A percentile compares a stretch with the other conserved stretches of the same genome.
phyloP scores from a whole-genome alignment of 2,888 invertebrate genomes.

The Troglohyphantes excavatus region DNA sequence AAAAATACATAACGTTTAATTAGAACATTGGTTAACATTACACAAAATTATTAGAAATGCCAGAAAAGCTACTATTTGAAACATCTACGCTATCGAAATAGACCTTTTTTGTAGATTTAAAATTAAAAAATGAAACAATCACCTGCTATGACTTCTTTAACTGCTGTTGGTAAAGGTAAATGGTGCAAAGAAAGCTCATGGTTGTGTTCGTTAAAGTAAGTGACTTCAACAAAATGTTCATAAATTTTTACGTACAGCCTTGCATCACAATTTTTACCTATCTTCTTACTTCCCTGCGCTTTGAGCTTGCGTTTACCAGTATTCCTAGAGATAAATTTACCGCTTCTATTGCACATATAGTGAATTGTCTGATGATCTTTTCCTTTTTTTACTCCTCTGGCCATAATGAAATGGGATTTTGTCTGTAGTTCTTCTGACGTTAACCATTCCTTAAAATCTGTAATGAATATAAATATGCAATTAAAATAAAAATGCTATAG shows the following conservation, averaged over 20 bases:
- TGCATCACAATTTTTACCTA: neutral
- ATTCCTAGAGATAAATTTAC: neutral
- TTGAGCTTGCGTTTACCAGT: neutral
- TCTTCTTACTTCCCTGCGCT: neutral
- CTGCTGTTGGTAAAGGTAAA: neutral
- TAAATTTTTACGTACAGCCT: neutral
- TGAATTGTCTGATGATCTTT: neutral
- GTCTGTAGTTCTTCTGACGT: neutral
- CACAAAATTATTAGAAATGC: too few relatives aligned
- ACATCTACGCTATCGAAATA: too few relatives aligned
- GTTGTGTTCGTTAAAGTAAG: neutral
- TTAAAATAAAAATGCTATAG: too few relatives aligned
- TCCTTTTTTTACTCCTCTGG: neutral
- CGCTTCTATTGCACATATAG: neutral
- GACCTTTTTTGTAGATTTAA: too few relatives aligned
- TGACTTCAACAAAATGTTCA: neutral
- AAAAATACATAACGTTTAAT: too few relatives aligned
- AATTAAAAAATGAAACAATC: too few relatives aligned
- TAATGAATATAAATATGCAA: neutral
- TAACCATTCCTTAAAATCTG: neutral
- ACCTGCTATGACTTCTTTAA: constrained; percentile 5
- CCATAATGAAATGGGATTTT: neutral
- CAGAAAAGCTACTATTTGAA: too few relatives aligned
- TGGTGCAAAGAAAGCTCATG: neutral
- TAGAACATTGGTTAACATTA: too few relatives aligned